These are phyloP conservation scores for Prietella phreatophila DNA, from an alignment of 2,113 vertebrate genomes.

Conservation along the genomic window DNA sequence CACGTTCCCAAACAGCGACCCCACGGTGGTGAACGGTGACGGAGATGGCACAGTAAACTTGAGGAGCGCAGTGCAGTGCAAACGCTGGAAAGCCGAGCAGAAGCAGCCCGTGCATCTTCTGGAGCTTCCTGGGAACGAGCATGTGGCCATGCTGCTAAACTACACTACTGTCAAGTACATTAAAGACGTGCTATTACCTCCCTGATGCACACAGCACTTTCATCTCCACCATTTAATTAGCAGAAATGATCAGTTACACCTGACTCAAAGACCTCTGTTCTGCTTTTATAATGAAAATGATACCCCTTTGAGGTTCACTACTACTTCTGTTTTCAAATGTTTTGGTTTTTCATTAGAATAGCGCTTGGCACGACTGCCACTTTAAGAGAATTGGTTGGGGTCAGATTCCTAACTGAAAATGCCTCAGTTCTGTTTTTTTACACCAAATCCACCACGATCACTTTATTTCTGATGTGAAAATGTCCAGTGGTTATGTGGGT, in stretches of 20 bases:
- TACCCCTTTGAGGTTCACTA: background rate
- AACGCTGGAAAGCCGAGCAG: slow-evolving; percentile 77
- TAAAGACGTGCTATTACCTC: slow-evolving; percentile 79
- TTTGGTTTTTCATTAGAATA: background rate
- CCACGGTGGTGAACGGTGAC: slow-evolving; percentile 75
- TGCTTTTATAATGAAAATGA: background rate
- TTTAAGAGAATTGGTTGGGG: background rate
- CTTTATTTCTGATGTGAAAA: background rate
- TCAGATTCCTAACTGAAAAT: background rate
- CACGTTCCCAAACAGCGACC: slow-evolving; percentile 86
- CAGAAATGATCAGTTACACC: background rate
- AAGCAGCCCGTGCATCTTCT: slow-evolving; percentile 75
- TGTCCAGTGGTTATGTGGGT: background rate
- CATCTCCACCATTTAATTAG: slow-evolving; percentile 11
- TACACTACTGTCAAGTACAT: slow-evolving; percentile 84
- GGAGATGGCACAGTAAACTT: slow-evolving; percentile 96
- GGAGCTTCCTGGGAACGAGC: slow-evolving; percentile 84
- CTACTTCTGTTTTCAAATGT: slow-evolving; percentile 3
- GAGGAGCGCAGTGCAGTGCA: slow-evolving; percentile 81
- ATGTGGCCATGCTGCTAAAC: slow-evolving; percentile 88
- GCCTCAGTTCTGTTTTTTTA: slow-evolving; percentile 1
- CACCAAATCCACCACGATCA: background rate
- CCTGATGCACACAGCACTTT: slow-evolving; percentile 53
- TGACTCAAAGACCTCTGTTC: background rate
- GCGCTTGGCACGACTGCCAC: slow-evolving; percentile 1